Conservation (phyloP, 1,140 invertebrate species). For the Euura lappo region DNA sequence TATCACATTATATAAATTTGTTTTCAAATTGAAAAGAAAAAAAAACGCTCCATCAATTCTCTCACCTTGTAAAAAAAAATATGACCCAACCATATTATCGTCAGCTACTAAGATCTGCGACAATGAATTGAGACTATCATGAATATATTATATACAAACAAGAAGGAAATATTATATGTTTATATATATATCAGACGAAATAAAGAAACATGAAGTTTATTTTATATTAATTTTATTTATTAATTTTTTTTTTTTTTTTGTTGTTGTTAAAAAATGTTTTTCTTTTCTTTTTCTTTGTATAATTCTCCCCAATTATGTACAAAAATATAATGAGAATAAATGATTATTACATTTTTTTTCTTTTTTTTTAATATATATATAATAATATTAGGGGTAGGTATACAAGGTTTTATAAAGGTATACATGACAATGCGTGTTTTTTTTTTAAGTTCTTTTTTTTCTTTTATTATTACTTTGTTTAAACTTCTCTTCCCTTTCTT, state of each 20-base stretch:
- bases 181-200: background rate
- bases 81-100: too few relatives aligned
- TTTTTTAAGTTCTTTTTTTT: slow-evolving; percentile 8
- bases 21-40: too few relatives aligned
- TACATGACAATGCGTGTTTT: slow-evolving; percentile 36
- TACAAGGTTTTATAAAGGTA: slow-evolving; percentile 21
- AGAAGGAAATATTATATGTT: too few relatives aligned
- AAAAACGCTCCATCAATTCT: too few relatives aligned
- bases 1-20: too few relatives aligned
- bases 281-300: slow-evolving; percentile 36
- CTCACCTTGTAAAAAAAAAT: too few relatives aligned
- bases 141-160: too few relatives aligned
- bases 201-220: background rate
- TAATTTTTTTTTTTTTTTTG: slow-evolving; percentile 19
- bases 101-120: slow-evolving; percentile 31
- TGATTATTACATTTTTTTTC: slow-evolving; percentile 49
- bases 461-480: background rate
- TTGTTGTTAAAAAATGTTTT: background rate
- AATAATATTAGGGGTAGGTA: background rate
- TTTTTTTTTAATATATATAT: slow-evolving; percentile 16
- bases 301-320: slow-evolving; percentile 51
- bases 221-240: background rate
- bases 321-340: slow-evolving; percentile 55
- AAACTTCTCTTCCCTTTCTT: background rate
- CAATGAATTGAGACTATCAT: slow-evolving; percentile 19